Conservation (phyloP, 2,888 invertebrate genomes). For the Agapostemon virescens region DNA sequence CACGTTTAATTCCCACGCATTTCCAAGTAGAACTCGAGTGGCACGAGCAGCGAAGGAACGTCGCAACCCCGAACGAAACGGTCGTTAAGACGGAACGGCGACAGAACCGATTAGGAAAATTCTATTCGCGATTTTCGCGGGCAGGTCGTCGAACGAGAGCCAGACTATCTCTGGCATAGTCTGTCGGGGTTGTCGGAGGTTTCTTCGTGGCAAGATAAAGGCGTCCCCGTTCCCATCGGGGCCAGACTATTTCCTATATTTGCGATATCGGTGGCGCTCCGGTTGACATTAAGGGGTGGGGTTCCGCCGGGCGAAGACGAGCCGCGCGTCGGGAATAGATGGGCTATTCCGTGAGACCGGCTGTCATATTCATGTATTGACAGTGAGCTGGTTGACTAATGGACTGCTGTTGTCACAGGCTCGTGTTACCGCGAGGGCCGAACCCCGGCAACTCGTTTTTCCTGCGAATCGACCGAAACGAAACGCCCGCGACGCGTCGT, state of each 20-base stretch:
- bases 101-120: neutral
- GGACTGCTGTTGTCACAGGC: conserved; percentile 80
- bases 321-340: conserved; percentile 53
- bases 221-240: conserved; percentile 41
- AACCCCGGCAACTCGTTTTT: conserved; percentile 70
- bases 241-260: conserved; percentile 72
- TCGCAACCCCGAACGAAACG: neutral
- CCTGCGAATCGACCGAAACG: conserved; percentile 68
- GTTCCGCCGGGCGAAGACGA: conserved; percentile 32
- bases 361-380: conserved; percentile 80
- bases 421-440: conserved; percentile 78
- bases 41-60: neutral
- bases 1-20: neutral
- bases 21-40: neutral
- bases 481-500: conserved; percentile 24
- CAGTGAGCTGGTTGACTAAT: conserved; percentile 80
- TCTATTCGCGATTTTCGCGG: no score
- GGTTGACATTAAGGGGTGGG: conserved; percentile 59
- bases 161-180: neutral
- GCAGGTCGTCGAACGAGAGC: no score
- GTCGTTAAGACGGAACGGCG: no score
- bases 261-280: conserved; percentile 64
- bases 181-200: conserved; percentile 10
- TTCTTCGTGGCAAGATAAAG: conserved; percentile 58
- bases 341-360: conserved; percentile 73